Base-by-base conservation (phyloP, 92 coral and sea anemone species). In the Ricordea florida region DNA sequence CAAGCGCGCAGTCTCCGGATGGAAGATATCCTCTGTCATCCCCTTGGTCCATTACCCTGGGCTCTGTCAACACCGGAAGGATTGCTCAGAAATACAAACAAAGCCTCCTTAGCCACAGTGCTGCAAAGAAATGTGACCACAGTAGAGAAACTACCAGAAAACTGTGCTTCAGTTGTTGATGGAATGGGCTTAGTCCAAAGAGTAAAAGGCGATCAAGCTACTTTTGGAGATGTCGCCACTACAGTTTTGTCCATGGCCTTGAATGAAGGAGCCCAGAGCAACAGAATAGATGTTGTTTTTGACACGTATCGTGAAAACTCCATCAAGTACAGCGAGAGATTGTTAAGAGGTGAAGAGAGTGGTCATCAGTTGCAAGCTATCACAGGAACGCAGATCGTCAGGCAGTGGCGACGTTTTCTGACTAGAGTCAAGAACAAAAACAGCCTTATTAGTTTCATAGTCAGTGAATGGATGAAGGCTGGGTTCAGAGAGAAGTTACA, bases 271-370 rank as follows among this genome's bases (percentile, higher is more conserved):
- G 33, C 34, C 23, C 33, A 51, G 37, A 31, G 66, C 29, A 55
- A 49, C 72, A 76, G 65, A 46, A n/a, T 76, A 10, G 83, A 64
- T 27, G 67, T 64, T 14, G 83, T 77, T 28, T 77, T 77, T 77
- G 83, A 65, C 73, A 63, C 73, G 6, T 65, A 52, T 47, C 22
- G 14, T 21, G 73, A 62, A 40, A 15, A 31, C 62, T 62, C 73
- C 62, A 75, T 62, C 73, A 75, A 75, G 82, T 25, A 75, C 61
- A 46, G 48, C 21, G 82, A 75, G 70, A 18, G 64, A 18, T 36
- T 17, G 9, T 29, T 69, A 30, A 29, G 76, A 32, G 83, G 66
- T 21, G 74, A 76, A 76, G 82, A 64, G 50, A 21, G 7, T 21
- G 36, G 72, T 20, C 63, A 61, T 37, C 82, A 62, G 62, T 25